A percentile compares a stretch with the other conserved stretches of the same genome.
Conservation (phyloP, 2,113 vertebrate species). For the Elgaria multicarinata region DNA sequence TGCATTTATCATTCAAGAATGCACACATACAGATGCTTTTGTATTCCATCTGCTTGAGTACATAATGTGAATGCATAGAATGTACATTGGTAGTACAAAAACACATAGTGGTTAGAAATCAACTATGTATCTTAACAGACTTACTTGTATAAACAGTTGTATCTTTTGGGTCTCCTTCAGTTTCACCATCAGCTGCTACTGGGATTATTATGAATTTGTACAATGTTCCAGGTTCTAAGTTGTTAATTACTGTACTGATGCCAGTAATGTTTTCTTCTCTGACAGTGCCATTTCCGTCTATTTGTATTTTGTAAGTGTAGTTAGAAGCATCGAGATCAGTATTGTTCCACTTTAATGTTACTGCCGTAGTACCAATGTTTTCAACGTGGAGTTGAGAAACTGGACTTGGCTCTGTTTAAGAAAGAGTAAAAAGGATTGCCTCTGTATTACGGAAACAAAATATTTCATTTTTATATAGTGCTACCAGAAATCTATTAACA, state of each 20-base stretch:
- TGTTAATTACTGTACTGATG: neutral
- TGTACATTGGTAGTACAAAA: too few species aligned
- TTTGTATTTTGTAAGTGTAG: rapidly evolving
- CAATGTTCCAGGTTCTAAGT: slow-evolving; percentile 19
- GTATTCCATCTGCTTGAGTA: too few species aligned
- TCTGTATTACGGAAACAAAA: too few species aligned
- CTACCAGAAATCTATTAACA: too few species aligned
- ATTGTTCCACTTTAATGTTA: slow-evolving; percentile 48
- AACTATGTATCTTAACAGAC: neutral
- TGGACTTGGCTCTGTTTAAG: too few species aligned
- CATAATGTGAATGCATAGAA: too few species aligned
- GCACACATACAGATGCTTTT: too few species aligned
- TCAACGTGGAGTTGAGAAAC: slow-evolving; percentile 37
- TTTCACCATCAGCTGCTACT: neutral
- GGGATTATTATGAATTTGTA: slow-evolving; percentile 46
- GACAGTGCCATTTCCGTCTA: neutral
- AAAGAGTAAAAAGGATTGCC: too few species aligned
- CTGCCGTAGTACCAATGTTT: neutral
- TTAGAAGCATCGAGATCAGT: neutral
- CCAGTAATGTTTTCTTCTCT: rapidly evolving
- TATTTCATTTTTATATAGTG: too few species aligned
- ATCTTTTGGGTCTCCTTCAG: neutral
- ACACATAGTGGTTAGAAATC: too few species aligned
- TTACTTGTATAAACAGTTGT: neutral
- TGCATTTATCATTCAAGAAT: too few species aligned